These are phyloP conservation scores for Endotricha flammealis DNA, from an alignment of 2,888 invertebrate species.

Conservation along the genomic window DNA sequence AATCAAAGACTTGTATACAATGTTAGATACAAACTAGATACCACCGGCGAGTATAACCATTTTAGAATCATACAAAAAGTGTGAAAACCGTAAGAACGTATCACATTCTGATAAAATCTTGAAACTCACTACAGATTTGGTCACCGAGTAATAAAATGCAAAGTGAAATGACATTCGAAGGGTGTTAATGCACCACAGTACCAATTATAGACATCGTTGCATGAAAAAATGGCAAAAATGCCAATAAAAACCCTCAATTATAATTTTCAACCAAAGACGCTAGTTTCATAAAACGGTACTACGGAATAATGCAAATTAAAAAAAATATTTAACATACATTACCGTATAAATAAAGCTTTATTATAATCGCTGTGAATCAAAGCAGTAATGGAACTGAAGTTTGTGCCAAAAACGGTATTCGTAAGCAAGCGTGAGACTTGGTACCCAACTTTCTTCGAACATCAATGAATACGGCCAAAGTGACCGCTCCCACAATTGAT, in stretches of 20 bases:
- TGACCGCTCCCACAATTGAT: conserved; percentile 67
- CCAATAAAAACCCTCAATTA: conserved; percentile 23
- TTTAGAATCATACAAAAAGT: not conserved
- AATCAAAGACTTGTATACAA: too few relatives aligned
- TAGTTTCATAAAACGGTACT: not conserved
- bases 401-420: too few relatives aligned
- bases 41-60: too few relatives aligned
- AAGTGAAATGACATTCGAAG: conserved; percentile 6
- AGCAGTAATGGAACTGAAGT: too few relatives aligned
- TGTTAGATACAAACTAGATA: too few relatives aligned
- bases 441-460: conserved; percentile 45
- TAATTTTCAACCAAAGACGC: conserved; percentile 19
- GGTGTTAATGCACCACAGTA: conserved; percentile 15
- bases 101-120: not conserved
- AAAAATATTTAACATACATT: not conserved
- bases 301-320: not conserved
- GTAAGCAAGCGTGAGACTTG: not conserved
- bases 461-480: conserved; percentile 50
- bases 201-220: conserved; percentile 15
- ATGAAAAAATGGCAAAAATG: conserved; percentile 14
- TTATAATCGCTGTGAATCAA: too few relatives aligned
- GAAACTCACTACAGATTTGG: not conserved
- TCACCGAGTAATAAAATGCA: not conserved
- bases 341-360: too few relatives aligned
- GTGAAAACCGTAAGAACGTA: not conserved